These are phyloP conservation scores for Macquaria australasica DNA, from an alignment of 2,113 vertebrate species.

Conservation along the genomic window DNA sequence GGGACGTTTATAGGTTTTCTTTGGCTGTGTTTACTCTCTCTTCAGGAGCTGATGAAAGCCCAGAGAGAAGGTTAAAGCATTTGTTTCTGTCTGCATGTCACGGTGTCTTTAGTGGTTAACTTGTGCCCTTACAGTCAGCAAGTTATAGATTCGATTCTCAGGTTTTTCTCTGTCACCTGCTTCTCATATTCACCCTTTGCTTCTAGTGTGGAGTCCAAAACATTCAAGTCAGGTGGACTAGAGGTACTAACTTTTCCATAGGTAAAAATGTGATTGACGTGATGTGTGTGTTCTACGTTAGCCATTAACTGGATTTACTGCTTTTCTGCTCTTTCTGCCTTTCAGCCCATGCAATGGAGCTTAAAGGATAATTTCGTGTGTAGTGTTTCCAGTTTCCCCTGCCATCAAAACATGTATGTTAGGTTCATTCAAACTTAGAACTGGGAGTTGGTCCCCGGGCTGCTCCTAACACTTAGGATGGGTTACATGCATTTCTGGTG, in stretches of 20 bases:
- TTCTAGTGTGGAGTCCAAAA: not conserved
- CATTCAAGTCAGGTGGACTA: not conserved
- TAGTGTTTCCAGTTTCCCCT: no score
- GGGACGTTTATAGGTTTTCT: conserved; percentile 48
- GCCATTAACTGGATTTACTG: not conserved
- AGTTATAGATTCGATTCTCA: conserved; percentile 3
- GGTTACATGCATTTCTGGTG: not conserved
- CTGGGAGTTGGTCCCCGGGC: no score
- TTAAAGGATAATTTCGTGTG: no score
- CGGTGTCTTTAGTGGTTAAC: conserved; percentile 45
- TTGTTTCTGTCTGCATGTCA: conserved; percentile 46
- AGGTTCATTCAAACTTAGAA: no score
- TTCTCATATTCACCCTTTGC: not conserved
- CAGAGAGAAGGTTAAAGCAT: conserved; percentile 46
- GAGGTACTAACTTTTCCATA: not conserved
- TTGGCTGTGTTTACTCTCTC: conserved; percentile 60
- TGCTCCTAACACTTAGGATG: no score
- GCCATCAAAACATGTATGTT: no score
- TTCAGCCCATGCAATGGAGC: not conserved
- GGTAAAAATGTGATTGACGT: not conserved
- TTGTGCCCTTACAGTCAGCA: not conserved
- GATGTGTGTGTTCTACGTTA: not conserved
- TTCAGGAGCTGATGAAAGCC: conserved; percentile 51
- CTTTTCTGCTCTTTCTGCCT: not conserved
- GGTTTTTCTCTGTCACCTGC: not conserved